These are phyloP conservation scores for Papilio polytes DNA, from an alignment of 1,140 invertebrate genomes.

Conservation along the genomic window DNA sequence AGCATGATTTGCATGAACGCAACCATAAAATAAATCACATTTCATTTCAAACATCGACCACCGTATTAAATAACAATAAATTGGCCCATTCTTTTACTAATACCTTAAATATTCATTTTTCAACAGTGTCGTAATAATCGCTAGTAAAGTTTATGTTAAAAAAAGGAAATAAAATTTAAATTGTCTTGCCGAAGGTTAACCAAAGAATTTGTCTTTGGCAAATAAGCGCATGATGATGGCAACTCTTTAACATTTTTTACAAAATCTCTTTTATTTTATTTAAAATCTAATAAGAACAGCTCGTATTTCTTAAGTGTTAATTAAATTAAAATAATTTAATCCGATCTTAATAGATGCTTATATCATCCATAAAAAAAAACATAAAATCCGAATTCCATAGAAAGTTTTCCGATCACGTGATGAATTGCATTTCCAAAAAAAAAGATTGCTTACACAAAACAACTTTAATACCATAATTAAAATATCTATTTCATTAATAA, in stretches of 20 bases:
- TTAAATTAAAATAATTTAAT: background rate
- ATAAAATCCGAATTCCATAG: too few species aligned
- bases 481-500: constrained; percentile 33
- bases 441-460: constrained; percentile 27
- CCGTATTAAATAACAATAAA: constrained; percentile 49
- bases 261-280: background rate
- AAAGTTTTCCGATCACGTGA: background rate
- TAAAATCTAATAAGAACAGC: constrained; percentile 10
- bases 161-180: background rate
- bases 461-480: constrained; percentile 27
- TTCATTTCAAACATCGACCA: constrained; percentile 56
- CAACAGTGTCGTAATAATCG: background rate
- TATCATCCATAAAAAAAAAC: too few species aligned
- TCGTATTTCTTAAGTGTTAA: background rate
- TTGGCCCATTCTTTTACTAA: constrained; percentile 43
- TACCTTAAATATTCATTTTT: background rate
- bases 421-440: background rate
- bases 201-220: constrained; percentile 30
- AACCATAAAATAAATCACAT: constrained; percentile 60
- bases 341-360: background rate
- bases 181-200: background rate
- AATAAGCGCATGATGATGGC: constrained; percentile 9
- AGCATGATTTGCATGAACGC: constrained; percentile 55
- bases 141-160: constrained; percentile 3
- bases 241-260: constrained; percentile 8